Evolutionary conservation across 2,113 vertebrate genomes (phyloP), one percentile per base, ranked within the genome.

Genomic region (Alosa alosa): DNA sequence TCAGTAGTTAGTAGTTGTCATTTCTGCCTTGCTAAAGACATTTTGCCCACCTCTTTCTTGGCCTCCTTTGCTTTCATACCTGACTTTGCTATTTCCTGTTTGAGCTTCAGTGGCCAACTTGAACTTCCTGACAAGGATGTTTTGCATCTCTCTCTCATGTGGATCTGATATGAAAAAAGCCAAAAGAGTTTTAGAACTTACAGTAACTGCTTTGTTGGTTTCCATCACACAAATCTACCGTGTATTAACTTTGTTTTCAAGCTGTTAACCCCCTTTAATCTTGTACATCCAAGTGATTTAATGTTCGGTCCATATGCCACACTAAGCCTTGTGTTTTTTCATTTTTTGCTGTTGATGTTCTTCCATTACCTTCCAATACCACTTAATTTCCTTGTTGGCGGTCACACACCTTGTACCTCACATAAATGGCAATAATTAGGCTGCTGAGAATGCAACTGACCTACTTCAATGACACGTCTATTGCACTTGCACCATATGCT

Each of bases 401-500:
- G 5, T 68, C 60, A 68, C 60, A n/a, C 60, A 9, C 22, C 60
- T 31, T 31, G 10, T 25, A 7, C 8, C n/a, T 68, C 6, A 8
- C 60, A 68, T 31, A 68, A 68, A 68, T 68, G 60, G n/a, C 60
- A n/a, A 2, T 68, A 25, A 31, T n/a, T 9, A 68, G 22, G 60
- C 60, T 25, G 22, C 60, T 25, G 60, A 9, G 18, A 86, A 41
- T 72, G 20, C 41, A 15, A 31, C 68, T 68, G 55, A 57, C 81
- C 85, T 46, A 44, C 31, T 82, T 41, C 39, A 82, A 82, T 25
- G 47, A 36, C 44, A 81, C 81, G 36, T 20, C 9, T 44, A 86
- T 86, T 31, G 25, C 15, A 52, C 60, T 45, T 6, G 55, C 22
- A 68, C 52, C 83, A 64, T 45, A 55, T 64, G 83, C 49, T 46